Evolutionary conservation across 2,888 invertebrate genomes (phyloP), one percentile per base, ranked within the genome.

Genomic region (Oxycera nigricornis): DNA sequence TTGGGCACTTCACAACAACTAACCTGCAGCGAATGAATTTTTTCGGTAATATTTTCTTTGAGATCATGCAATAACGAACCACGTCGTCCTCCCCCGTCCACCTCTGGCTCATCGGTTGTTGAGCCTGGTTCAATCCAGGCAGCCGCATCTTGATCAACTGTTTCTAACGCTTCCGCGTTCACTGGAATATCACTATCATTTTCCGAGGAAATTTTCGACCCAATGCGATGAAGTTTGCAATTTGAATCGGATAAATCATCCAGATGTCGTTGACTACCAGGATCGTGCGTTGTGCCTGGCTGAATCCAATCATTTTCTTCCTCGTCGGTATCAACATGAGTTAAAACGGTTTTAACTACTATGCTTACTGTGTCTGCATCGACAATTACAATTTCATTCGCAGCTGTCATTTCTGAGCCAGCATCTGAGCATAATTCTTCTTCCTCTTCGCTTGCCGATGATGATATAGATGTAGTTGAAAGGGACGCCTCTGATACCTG

Each of bases 281-380:
- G 17, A n/a, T 46, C 59, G 14, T 28, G 62, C 14, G 77, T 79
- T 30, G 79, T 75, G 9, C 77, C 79, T 3, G 79, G 79, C 61
- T 78, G 73, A 35, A 79, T 78, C 78, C 78, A 79, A 46, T 78
- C 72, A 2, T 76, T 75, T 24, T 72, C 74, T 39, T 77, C 76
- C 17, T 72, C 72, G 17, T 74, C 68, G 39, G 30, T 28, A 22
- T 67, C 50, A 17, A 39, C 46, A 11, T 62, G 39, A 73, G 83
- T 86, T 46, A 87, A 78, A 22, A 90, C 88, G 35, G 88, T 87
- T 79, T 88, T 87, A 2, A 90, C 88, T 24, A 90, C 86, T 65
- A 88, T 87, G 79, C 88, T 88, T 1, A 89, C 87, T 9, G 90
- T 89, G 80, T 90, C 90, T 57, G 86, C 79, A 76, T 88, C 88